Evolutionary conservation across 2,888 invertebrate genomes (phyloP), one percentile per base, ranked within the genome.

Genomic region (Ypsolopha scabrella): DNA sequence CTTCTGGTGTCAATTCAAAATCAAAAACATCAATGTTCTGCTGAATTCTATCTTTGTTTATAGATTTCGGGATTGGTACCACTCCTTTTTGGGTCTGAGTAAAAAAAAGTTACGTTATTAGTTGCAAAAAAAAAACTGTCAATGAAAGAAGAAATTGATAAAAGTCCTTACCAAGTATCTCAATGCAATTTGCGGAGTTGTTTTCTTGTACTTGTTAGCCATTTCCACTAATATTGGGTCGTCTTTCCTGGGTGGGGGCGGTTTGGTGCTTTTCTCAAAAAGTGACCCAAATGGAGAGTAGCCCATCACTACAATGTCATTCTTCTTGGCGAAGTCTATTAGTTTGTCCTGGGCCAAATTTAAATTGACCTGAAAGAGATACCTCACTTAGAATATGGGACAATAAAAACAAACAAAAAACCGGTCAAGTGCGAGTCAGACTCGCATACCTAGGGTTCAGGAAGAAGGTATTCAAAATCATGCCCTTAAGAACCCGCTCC

Each of bases 211-310:
- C 51, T 90, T 90, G 39, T 85, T 69, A 0, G 87, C 89, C 9
- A 92, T 80, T 11, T 67, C 72, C n/a, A 75, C 61, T 3, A 91
- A 75, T 48, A 77, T 75, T 0, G 86, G 75, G 50, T 90, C 85
- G 33, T 85, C 52, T 0, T 85, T 79, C 0, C 80, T 80, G 37
- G 80, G 71, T 0, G 83, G 75, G 1, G 77, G 75, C 0, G 65
- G 54, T 54, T 70, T 69, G 4, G 66, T 66, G 0, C 56, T 57
- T 0, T 75, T 69, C 34, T 73, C 77, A 41, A 89, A 89, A 0
- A 79, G 53, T 0, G 86, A 75, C 0, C 92, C 92, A 36, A 93
- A 80, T 0, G 92, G 92, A 50, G 90, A 88, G 70, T 90, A 93
- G 0, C 75, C 92, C 73, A 80, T 90, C 52, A 93, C 70, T 0